A percentile compares a stretch with the other conserved stretches of the same genome.
These are phyloP conservation scores for Brachionus koreanus DNA, from an alignment of 1,140 invertebrate genomes.

Conservation along the genomic window DNA sequence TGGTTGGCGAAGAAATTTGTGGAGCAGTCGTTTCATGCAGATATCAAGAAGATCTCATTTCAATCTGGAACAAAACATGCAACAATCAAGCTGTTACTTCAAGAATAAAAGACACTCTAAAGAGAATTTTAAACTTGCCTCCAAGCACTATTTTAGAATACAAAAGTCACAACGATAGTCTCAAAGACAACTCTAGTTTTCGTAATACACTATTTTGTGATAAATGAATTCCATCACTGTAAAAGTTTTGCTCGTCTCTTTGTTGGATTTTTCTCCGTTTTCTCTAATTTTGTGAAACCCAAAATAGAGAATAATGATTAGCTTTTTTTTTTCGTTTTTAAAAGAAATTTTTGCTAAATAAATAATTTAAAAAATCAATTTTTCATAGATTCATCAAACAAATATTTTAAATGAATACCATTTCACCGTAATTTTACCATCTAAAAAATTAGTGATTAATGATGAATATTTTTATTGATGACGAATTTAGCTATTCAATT, in stretches of 20 bases:
- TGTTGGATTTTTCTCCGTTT: neutral
- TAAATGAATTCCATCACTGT: neutral
- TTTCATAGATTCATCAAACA: too few species aligned
- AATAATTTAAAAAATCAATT: neutral
- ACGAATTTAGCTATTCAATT: too few species aligned
- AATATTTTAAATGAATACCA: too few species aligned
- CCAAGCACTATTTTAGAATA: constrained; percentile 84
- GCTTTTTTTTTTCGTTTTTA: neutral
- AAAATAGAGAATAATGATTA: neutral
- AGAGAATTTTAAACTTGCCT: constrained; percentile 87
- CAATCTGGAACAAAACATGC: constrained; percentile 93
- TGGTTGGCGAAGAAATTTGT: constrained; percentile 97
- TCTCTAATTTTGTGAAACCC: neutral
- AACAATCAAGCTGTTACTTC: constrained; percentile 78
- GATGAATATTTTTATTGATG: too few species aligned
- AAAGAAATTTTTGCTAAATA: neutral
- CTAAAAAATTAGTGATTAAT: too few species aligned
- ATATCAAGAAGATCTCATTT: constrained; percentile 94
- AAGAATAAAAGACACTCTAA: constrained; percentile 86
- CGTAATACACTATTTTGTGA: constrained; percentile 44
- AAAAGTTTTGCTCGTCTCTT: neutral
- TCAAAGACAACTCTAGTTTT: constrained; percentile 38
- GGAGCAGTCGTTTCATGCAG: constrained; percentile 91
- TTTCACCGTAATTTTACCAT: too few species aligned
- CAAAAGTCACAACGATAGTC: constrained; percentile 41